Conservation (phyloP, 2,797 vertebrate genomes). For the Falco novaeseelandiae region DNA sequence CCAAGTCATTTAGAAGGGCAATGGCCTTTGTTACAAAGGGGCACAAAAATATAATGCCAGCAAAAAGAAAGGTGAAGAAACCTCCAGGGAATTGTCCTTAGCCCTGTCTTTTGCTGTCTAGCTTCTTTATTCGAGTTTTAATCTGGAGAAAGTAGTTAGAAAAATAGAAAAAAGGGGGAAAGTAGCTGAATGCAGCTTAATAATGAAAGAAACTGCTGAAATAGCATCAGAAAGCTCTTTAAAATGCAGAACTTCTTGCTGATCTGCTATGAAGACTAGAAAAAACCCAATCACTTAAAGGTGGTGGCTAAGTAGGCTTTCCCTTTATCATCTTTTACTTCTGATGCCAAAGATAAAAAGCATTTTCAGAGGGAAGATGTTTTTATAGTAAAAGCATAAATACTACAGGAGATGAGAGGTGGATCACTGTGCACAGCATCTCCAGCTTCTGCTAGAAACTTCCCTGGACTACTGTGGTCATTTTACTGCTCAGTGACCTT, state of each 20-base stretch:
- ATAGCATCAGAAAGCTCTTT: constrained; percentile 33
- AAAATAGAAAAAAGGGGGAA: not conserved
- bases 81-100: not conserved
- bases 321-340: not conserved
- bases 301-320: constrained; percentile 3
- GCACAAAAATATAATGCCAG: not conserved
- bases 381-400: not conserved
- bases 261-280: not conserved
- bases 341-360: constrained; percentile 17
- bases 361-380: not conserved
- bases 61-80: not conserved
- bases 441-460: not conserved
- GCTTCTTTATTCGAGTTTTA: not conserved
- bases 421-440: not conserved
- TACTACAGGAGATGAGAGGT: not conserved
- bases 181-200: constrained; percentile 16
- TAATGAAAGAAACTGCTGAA: constrained; percentile 54
- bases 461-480: not conserved
- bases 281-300: not conserved
- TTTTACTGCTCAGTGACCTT: not conserved
- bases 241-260: constrained; percentile 24
- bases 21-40: not conserved
- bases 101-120: not conserved
- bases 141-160: not conserved
- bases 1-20: not conserved